Conservation (phyloP, 2,888 invertebrate genomes). For the Crossocerus cetratus region DNA sequence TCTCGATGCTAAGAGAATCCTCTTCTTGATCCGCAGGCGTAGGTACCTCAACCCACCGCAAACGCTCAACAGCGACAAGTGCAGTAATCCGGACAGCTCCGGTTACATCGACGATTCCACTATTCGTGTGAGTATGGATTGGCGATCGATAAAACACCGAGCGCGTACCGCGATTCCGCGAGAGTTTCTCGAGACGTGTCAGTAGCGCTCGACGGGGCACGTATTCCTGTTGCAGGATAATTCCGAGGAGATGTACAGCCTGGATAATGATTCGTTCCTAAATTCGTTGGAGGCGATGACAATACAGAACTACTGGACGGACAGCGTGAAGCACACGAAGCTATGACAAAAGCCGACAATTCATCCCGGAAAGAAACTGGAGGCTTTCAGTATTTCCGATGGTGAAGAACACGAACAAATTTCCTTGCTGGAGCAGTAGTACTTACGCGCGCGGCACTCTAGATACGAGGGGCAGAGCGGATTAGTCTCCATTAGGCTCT, state of each 20-base stretch:
- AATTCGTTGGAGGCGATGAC: slow-evolving; percentile 96
- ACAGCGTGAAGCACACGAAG: slow-evolving; percentile 93
- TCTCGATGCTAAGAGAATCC: no score
- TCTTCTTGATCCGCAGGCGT: slow-evolving; percentile 75
- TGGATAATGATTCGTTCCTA: slow-evolving; percentile 95
- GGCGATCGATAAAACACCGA: neutral
- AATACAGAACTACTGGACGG: slow-evolving; percentile 96
- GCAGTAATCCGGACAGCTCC: slow-evolving; percentile 91
- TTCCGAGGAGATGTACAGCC: slow-evolving; percentile 95
- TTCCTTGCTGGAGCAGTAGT: slow-evolving; percentile 58
- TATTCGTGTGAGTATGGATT: slow-evolving; percentile 84
- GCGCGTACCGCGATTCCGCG: no score
- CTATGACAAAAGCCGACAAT: slow-evolving; percentile 79
- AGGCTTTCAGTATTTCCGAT: slow-evolving; percentile 58
- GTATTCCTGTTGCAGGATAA: slow-evolving; percentile 84
- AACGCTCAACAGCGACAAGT: slow-evolving; percentile 86
- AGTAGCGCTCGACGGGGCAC: no score
- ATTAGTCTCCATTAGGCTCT: no score
- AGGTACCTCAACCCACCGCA: slow-evolving; percentile 90
- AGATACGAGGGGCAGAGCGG: neutral
- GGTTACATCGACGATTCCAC: slow-evolving; percentile 93
- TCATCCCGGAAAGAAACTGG: slow-evolving; percentile 54
- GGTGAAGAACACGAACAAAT: slow-evolving; percentile 60
- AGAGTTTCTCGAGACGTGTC: neutral
- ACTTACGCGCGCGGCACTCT: slow-evolving; percentile 38